These are phyloP conservation scores for Gryllus longicercus DNA, from an alignment of 2,888 invertebrate species.

Conservation along the genomic window DNA sequence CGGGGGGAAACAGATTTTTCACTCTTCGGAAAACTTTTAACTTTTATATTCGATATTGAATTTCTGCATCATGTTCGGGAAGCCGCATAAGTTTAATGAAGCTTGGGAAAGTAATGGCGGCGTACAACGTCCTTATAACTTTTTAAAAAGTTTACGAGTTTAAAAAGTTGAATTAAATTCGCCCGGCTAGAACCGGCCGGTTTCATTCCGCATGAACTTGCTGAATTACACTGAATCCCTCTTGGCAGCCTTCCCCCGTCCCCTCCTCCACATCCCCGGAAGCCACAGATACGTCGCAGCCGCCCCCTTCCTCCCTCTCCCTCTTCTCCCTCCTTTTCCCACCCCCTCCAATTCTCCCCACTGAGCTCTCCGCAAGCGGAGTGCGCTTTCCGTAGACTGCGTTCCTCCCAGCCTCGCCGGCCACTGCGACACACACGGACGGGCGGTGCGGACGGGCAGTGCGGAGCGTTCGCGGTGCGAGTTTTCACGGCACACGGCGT, in stretches of 20 bases:
- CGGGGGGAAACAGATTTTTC: background rate
- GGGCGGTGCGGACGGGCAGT: too few relatives aligned
- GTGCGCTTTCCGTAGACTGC: too few relatives aligned
- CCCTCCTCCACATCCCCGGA: too few relatives aligned
- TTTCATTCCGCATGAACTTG: background rate
- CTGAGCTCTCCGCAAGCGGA: too few relatives aligned
- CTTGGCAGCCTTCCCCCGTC: background rate
- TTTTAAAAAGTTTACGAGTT: constrained; percentile 12
- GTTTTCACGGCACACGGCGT: too few relatives aligned
- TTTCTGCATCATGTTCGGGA: constrained; percentile 8
- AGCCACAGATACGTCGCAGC: too few relatives aligned
- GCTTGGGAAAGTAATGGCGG: constrained; percentile 5
- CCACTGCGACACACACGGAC: too few relatives aligned
- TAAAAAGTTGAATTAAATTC: background rate
- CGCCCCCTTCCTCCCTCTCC: too few relatives aligned
- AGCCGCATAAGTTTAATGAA: constrained; percentile 1
- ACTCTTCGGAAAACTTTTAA: background rate
- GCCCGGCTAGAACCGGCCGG: background rate
- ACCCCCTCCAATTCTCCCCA: too few relatives aligned
- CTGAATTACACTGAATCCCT: constrained; percentile 1
- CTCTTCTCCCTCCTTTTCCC: too few relatives aligned
- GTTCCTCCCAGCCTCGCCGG: too few relatives aligned
- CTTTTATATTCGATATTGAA: constrained; percentile 17
- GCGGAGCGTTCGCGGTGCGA: too few relatives aligned
- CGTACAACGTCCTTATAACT: background rate